phyloP scores from a whole-genome alignment of 1,140 invertebrate genomes.

The Drosophila mauritiana region DNA sequence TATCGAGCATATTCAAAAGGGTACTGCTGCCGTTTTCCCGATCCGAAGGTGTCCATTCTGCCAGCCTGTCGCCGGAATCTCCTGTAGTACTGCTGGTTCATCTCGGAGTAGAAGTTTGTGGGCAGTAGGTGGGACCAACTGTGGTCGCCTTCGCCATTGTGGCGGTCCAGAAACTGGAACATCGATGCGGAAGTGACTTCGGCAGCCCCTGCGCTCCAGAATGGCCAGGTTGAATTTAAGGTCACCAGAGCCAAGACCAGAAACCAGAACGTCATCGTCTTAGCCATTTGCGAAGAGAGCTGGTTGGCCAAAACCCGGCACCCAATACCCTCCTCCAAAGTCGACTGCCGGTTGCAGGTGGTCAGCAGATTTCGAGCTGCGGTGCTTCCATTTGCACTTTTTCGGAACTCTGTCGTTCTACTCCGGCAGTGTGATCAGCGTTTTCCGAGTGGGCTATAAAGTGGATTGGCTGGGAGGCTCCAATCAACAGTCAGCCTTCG shows the following conservation, averaged over 20 bases:
- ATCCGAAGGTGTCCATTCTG: not conserved
- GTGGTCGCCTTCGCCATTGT: conserved; percentile 15
- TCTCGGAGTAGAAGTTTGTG: conserved; percentile 61
- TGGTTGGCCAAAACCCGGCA: conserved; percentile 29
- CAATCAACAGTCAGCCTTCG: conserved; percentile 53
- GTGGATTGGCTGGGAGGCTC: conserved; percentile 13
- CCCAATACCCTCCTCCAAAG: conserved; percentile 24
- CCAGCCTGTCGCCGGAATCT: conserved; percentile 36
- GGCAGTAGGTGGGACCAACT: conserved; percentile 54
- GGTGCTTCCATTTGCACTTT: conserved; percentile 32
- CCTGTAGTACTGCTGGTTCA: conserved; percentile 69
- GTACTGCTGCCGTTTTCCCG: not conserved
- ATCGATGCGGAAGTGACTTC: conserved; percentile 32
- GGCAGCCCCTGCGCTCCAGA: not conserved
- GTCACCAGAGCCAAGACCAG: conserved; percentile 35
- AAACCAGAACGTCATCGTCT: conserved; percentile 30
- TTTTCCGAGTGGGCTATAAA: conserved; percentile 64
- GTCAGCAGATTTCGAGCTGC: conserved; percentile 63
- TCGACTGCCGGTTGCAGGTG: conserved; percentile 2
- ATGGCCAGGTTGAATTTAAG: conserved; percentile 30
- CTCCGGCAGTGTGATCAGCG: conserved; percentile 37
- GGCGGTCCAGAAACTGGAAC: conserved; percentile 54
- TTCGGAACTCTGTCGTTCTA: conserved; percentile 5
- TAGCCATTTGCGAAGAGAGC: conserved; percentile 40
- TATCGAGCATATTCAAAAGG: conserved; percentile 61